Evolutionary conservation across 1,140 invertebrate species (phyloP).

Genomic region (Lysiphlebus fabarum): DNA sequence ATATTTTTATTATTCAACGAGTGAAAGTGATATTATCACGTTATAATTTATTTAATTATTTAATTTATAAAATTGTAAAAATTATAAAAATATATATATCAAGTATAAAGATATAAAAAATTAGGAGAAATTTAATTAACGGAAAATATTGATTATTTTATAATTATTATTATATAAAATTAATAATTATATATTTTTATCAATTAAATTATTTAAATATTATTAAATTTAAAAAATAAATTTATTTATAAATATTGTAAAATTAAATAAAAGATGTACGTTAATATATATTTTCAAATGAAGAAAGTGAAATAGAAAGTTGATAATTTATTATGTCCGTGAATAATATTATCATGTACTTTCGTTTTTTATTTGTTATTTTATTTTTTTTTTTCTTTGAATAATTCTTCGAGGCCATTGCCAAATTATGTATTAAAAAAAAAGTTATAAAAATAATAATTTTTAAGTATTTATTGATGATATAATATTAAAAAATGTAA

Average conservation of each 20-base stretch:
- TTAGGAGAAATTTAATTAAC: too few relatives aligned
- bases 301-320: constrained; percentile 28
- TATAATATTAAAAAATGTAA: not conserved
- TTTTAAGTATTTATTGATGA: constrained; percentile 6
- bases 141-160: constrained; percentile 1
- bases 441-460: not conserved
- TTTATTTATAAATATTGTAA: constrained; percentile 4
- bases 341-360: constrained; percentile 14
- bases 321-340: constrained; percentile 21
- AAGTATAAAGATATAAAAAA: too few relatives aligned
- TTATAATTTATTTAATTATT: too few relatives aligned
- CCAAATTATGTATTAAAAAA: constrained; percentile 9
- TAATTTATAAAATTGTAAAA: too few relatives aligned
- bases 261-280: not conserved
- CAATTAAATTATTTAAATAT: not conserved
- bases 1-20: too few relatives aligned
- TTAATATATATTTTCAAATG: not conserved
- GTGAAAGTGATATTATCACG: too few relatives aligned
- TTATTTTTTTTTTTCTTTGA: constrained; percentile 34
- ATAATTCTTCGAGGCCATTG: constrained; percentile 10
- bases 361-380: constrained; percentile 27
- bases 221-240: not conserved
- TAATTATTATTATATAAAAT: constrained; percentile 15
- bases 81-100: too few relatives aligned
- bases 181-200: not conserved